A percentile compares a stretch with the other conserved stretches of the same genome.
These are phyloP conservation scores for Morinoia aosen DNA, from an alignment of 2,888 invertebrate genomes.

Conservation along the genomic window DNA sequence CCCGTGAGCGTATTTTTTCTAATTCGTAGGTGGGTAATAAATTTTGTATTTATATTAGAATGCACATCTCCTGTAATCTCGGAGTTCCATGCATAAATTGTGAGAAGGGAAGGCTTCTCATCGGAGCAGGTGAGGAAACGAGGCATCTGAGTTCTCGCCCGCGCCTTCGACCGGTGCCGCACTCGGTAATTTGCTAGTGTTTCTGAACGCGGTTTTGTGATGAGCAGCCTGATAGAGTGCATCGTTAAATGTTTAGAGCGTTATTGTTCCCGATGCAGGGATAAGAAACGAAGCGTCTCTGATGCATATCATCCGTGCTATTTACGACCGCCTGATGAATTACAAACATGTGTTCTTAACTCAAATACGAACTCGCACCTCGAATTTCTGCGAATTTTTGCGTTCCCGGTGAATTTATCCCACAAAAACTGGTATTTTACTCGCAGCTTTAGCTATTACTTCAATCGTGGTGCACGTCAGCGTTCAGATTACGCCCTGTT, in stretches of 20 bases:
- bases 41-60: background rate
- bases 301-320: constrained; percentile 21
- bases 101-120: background rate
- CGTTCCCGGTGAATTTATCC: background rate
- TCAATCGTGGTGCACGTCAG: background rate
- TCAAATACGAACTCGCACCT: constrained; percentile 30
- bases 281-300: constrained; percentile 15
- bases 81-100: background rate
- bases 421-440: background rate
- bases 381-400: background rate
- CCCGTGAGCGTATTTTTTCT: background rate
- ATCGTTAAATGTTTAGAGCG: constrained; percentile 46
- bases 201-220: background rate
- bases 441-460: background rate
- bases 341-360: constrained; percentile 24
- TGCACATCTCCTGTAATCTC: background rate
- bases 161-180: background rate
- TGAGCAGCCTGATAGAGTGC: constrained; percentile 41
- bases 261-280: constrained; percentile 42
- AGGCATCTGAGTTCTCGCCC: background rate
- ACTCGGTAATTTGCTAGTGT: constrained; percentile 26
- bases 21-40: background rate
- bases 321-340: constrained; percentile 45
- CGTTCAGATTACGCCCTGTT: background rate
- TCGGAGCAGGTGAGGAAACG: background rate